Percentiles rank a stretch among this genome's conserved stretches.
Evolutionary conservation across 2,113 vertebrate genomes (phyloP).

Genomic region (Halichoeres trimaculatus): DNA sequence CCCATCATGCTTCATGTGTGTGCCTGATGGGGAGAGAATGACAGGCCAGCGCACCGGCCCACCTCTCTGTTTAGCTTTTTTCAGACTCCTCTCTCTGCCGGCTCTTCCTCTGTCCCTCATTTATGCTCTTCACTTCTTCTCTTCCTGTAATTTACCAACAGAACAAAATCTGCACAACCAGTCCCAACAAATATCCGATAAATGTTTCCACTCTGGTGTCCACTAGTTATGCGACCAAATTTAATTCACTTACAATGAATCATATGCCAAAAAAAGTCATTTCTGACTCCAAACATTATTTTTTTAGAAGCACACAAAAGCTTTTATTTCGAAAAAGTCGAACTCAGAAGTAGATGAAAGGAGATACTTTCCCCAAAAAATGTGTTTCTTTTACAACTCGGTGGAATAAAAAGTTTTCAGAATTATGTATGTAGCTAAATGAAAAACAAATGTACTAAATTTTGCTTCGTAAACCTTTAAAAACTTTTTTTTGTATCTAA

Average conservation of each 20-base stretch:
- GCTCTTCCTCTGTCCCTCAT: constrained; percentile 13
- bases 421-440: neutral
- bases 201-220: neutral
- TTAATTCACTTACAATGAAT: neutral
- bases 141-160: constrained; percentile 3
- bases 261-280: neutral
- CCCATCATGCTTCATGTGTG: constrained; percentile 90
- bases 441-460: neutral
- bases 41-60: constrained; percentile 75
- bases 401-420: neutral
- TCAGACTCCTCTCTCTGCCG: constrained; percentile 8
- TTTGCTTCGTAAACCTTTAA: too few species aligned
- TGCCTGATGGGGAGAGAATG: constrained; percentile 82
- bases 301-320: neutral
- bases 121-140: neutral
- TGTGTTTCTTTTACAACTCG: too few species aligned
- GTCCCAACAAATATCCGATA: neutral
- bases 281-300: neutral
- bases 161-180: too few species aligned
- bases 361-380: neutral
- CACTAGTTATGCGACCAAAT: neutral
- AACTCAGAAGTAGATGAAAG: too few species aligned
- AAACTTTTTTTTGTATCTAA: neutral
- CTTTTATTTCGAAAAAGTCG: neutral
- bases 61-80: constrained; percentile 30